phyloP scores from a whole-genome alignment of 2,888 invertebrate species.

The Watsonalla binaria region DNA sequence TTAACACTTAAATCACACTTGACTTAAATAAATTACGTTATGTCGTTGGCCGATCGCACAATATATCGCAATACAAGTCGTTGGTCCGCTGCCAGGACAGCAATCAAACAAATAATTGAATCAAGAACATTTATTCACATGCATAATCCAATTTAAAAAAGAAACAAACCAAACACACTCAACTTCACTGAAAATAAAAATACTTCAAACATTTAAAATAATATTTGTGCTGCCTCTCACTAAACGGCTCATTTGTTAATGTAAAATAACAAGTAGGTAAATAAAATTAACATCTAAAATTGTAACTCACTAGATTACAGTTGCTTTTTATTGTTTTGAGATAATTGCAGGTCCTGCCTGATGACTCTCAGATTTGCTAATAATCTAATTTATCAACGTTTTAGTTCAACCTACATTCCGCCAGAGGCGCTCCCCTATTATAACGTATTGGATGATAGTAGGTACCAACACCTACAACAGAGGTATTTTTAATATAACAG shows the following conservation, averaged over 20 bases:
- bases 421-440: neutral
- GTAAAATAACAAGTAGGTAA: neutral
- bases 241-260: slow-evolving; percentile 12
- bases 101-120: slow-evolving; percentile 25
- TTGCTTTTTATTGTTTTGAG: neutral
- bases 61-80: neutral
- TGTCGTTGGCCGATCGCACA: neutral
- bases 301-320: neutral
- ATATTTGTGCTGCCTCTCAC: slow-evolving; percentile 44
- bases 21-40: no score
- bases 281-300: neutral
- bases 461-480: no score
- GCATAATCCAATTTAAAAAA: slow-evolving; percentile 63
- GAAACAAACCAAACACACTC: slow-evolving; percentile 73
- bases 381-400: neutral
- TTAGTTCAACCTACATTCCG: neutral
- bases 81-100: neutral
- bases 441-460: neutral
- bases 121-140: slow-evolving; percentile 77
- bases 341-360: neutral
- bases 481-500: no score
- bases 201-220: slow-evolving; percentile 47
- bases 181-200: slow-evolving; percentile 58
- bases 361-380: neutral
- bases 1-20: no score